These are phyloP conservation scores for Silurus glanis DNA, from an alignment of 2,113 vertebrate genomes.

Conservation along the genomic window DNA sequence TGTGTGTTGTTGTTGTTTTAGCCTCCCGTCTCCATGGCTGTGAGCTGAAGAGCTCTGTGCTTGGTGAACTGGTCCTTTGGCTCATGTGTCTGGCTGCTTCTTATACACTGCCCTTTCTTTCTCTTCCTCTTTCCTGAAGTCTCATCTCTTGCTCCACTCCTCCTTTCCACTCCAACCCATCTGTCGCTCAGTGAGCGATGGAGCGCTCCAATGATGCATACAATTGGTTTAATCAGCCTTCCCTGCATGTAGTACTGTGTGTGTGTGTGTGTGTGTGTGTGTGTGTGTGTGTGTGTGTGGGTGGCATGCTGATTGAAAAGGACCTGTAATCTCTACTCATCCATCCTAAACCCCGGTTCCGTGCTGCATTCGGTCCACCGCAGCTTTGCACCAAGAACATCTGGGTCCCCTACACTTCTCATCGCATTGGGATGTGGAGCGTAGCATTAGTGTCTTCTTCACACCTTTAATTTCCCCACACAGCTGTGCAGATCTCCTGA, in stretches of 20 bases:
- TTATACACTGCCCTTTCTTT: constrained; percentile 47
- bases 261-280: constrained; percentile 34
- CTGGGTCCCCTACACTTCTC: constrained; percentile 48
- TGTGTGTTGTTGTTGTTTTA: constrained; percentile 25
- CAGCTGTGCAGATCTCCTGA: neutral
- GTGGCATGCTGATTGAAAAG: constrained; percentile 28
- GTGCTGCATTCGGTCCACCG: constrained; percentile 40
- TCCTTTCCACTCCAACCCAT: constrained; percentile 58
- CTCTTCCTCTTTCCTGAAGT: constrained; percentile 26
- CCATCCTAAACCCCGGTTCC: constrained; percentile 25
- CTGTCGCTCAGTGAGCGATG: constrained; percentile 62
- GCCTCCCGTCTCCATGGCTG: constrained; percentile 36
- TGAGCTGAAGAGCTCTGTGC: constrained; percentile 10
- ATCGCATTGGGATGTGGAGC: constrained; percentile 36
- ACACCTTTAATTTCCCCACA: neutral
- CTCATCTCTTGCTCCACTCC: constrained; percentile 15
- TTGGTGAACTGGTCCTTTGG: constrained; percentile 56
- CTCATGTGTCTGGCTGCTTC: constrained; percentile 36
- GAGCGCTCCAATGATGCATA: constrained; percentile 38
- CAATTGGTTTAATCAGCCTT: constrained; percentile 50
- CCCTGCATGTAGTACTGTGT: constrained; percentile 25
- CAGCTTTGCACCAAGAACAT: constrained; percentile 58
- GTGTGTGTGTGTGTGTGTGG: constrained; percentile 4
- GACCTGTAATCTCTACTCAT: constrained; percentile 32
- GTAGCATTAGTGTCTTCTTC: constrained; percentile 20